Evolutionary conservation across 2,797 vertebrate species (phyloP), one percentile per base, ranked within the genome.

Genomic region (Cyprinella venusta): DNA sequence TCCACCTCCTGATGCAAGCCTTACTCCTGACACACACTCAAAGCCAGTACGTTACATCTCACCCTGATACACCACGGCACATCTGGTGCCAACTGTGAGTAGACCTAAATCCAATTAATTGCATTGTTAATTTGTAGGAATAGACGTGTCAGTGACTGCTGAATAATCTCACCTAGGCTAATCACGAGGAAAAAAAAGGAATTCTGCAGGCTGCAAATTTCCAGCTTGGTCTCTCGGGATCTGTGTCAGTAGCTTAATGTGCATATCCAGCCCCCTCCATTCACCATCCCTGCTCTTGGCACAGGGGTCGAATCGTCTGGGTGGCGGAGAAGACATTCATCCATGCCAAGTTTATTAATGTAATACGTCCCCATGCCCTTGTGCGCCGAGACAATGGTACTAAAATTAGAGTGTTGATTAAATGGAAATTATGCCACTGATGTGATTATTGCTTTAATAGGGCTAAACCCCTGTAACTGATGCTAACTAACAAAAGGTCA

Each of bases 181-280:
- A 89, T 92, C 93, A 91, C 88, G 85, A 33, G 26, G 2, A 87
- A 84, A 88, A 91, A 90, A 87, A 89, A 86, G 80, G 88, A 87
- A 87, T 79, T 88, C 69, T 85, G 85, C 83, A 79, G 76, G 18
- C 79, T 84, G 80, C 38, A 76, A 86, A 87, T 90, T 88, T 89
- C 83, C 61, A 82, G 85, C 84, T 89, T 86, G 89, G 91, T 91
- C 90, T 89, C 88, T 80, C 69, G 88, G 88, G 90, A 85, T 84
- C 86, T 52, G 2, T 88, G 89, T 93, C 92, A 93, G 91, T 90
- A 90, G 88, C 83, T 92, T 90, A 86, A 83, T 87, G 89, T 85
- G 87, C 89, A 86, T 88, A 84, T 85, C 81, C 79, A 78, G 68
- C 81, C 83, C 84, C 72, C 80, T 76, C 71, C 52, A 67, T 71